Evolutionary conservation across 2,797 vertebrate genomes (phyloP), one percentile per base, ranked within the genome.

Genomic region (Dryobates pubescens): DNA sequence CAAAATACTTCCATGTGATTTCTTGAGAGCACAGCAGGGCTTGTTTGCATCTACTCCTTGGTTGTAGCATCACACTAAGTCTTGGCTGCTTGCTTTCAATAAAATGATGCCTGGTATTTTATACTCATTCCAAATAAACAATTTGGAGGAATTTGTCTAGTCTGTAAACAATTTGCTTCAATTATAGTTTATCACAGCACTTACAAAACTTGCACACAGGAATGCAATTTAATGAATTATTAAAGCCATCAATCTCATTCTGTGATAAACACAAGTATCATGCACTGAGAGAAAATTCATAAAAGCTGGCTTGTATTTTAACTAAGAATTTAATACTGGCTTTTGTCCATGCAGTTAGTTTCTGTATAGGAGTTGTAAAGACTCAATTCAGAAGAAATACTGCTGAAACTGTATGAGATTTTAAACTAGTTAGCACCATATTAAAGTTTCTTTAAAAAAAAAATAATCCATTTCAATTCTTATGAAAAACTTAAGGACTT

Each of bases 51-150:
- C 24, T 83, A 4, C n/a, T 78, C 7, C 26, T 78, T 88, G 43
- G 53, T 79, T 12, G 6, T 38, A 79, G 45, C 34, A 71, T 69
- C 72, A 61, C 30, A 34, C 30, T 63, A 78, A 82, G 41, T 77
- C 62, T 93, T 88, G 83, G 80, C 80, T 93, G 41, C 19, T 84
- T 88, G 56, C n/a, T 93, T 76, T 61, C 61, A 74, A 67, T 53
- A 77, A 84, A 64, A 56, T 36, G 7, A 20, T 81, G 71, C 20
- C 49, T 72, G 16, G 27, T 92, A 74, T 84, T 82, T 91, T 51
- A 54, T 65, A 74, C 58, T 65, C 74, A 51, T 58, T 88, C 65
- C 36, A 79, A 65, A 80, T 71, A 27, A 77, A 77, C 29, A 64
- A 41, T 75, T 81, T 70, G 43, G 71, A 91, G n/a, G 36, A 45